These are phyloP conservation scores for Sebastes aleutianus DNA, from an alignment of 2,797 vertebrate genomes.

Conservation along the genomic window DNA sequence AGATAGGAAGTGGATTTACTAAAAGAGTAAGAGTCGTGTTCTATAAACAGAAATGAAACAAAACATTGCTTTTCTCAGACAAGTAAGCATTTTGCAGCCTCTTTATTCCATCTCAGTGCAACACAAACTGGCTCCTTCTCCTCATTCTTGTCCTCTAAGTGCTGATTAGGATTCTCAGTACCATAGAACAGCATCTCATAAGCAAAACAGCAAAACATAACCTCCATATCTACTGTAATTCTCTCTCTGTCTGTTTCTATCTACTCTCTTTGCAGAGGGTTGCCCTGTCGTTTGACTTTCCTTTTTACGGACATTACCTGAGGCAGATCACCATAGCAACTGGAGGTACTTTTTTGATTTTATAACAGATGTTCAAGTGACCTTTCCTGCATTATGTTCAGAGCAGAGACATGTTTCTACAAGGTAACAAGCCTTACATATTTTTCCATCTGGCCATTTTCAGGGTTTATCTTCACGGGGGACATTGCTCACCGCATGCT, in stretches of 20 bases:
- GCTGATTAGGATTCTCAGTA: neutral
- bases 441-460: conserved; percentile 42
- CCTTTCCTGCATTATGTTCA: conserved; percentile 32
- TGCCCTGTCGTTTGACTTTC: conserved; percentile 93
- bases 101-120: neutral
- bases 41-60: neutral
- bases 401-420: neutral
- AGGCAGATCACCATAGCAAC: conserved; percentile 96
- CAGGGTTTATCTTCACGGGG: conserved; percentile 95
- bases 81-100: neutral
- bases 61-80: neutral
- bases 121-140: neutral
- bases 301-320: conserved; percentile 95
- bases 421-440: neutral
- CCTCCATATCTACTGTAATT: neutral
- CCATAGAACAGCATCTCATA: neutral
- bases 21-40: neutral
- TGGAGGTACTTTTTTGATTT: conserved; percentile 83
- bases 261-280: conserved; percentile 81
- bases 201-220: neutral
- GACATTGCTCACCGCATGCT: conserved; percentile 93
- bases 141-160: neutral
- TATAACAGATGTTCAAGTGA: conserved; percentile 52
- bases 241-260: conserved; percentile 1
- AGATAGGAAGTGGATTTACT: too few species aligned